These are phyloP conservation scores for Drosophila prolongata DNA, from an alignment of 2,888 invertebrate species.

Conservation along the genomic window DNA sequence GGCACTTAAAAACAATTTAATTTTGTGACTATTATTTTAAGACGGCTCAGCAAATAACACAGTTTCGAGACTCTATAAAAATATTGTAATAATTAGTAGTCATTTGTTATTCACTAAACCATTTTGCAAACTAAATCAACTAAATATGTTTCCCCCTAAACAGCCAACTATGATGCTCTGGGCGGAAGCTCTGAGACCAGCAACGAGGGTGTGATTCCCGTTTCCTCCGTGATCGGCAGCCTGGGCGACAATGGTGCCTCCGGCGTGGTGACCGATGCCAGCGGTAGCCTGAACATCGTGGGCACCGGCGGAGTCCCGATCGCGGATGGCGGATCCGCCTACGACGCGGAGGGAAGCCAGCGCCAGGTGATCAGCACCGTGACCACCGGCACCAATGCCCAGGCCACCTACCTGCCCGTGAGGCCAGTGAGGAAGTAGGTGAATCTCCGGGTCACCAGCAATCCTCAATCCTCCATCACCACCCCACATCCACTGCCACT, in stretches of 20 bases:
- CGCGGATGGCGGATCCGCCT: constrained; percentile 17
- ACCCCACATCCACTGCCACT: constrained; percentile 14
- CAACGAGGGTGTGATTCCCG: constrained; percentile 78
- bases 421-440: constrained; percentile 54
- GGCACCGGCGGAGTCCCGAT: constrained; percentile 64
- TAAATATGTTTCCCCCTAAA: background rate
- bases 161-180: constrained; percentile 72
- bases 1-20: too few relatives aligned
- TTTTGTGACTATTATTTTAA: too few relatives aligned
- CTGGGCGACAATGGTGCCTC: constrained; percentile 71
- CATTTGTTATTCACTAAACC: too few relatives aligned
- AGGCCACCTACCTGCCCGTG: constrained; percentile 70
- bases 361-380: constrained; percentile 46
- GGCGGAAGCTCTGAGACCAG: constrained; percentile 75
- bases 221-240: constrained; percentile 80
- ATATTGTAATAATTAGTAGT: too few relatives aligned
- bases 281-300: constrained; percentile 54
- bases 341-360: constrained; percentile 37
- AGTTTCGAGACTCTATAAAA: too few relatives aligned
- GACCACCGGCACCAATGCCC: constrained; percentile 42
- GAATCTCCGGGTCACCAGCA: background rate
- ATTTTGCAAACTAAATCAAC: background rate
- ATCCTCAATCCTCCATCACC: background rate
- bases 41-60: too few relatives aligned
- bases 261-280: constrained; percentile 57